Conservation (phyloP, 2,113 vertebrate species). For the Physeter macrocephalus region DNA sequence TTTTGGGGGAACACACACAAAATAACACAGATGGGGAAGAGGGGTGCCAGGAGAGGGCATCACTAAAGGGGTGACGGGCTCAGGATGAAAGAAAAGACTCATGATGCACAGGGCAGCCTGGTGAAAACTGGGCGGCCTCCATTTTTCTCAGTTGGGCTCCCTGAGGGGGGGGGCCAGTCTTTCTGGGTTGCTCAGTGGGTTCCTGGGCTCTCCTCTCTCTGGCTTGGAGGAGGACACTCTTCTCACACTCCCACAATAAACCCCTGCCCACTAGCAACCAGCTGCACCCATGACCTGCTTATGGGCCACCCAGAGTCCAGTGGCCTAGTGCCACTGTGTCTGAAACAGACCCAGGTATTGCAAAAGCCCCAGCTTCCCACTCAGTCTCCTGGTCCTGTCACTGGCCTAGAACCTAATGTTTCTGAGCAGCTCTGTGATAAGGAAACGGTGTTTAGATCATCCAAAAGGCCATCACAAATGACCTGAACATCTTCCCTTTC, state of each 20-base stretch:
- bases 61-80: not conserved
- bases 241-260: not conserved
- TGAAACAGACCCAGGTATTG: not conserved
- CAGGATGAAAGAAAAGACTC: not conserved
- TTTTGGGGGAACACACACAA: not conserved
- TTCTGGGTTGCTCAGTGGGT: not conserved
- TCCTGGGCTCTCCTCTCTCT: not conserved
- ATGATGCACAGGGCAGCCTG: not conserved
- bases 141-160: not conserved
- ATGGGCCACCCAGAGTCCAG: not conserved
- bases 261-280: not conserved
- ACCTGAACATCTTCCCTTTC: not conserved
- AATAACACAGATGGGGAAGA: not conserved
- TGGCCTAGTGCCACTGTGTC: not conserved
- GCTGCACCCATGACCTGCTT: not conserved
- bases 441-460: not conserved
- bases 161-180: not conserved
- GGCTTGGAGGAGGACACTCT: no score
- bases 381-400: not conserved
- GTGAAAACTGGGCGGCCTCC: not conserved
- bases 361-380: not conserved
- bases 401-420: not conserved
- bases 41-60: not conserved
- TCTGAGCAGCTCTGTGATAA: not conserved
- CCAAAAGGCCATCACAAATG: constrained; percentile 30